Evolutionary conservation across 2,888 invertebrate species (phyloP).

Genomic region (Mythimna impura): DNA sequence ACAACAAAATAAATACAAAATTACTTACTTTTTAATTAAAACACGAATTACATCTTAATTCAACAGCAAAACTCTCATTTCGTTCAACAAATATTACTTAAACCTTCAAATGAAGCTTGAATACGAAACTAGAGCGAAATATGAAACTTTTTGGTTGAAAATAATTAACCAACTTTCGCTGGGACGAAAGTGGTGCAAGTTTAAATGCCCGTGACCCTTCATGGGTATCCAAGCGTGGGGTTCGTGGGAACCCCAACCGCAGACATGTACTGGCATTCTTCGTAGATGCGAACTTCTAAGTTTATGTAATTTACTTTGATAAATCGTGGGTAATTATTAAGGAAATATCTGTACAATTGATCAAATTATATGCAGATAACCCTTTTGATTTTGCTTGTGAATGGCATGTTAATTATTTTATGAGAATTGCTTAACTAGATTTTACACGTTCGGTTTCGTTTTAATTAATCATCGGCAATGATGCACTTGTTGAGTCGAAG

Average conservation of each 20-base stretch:
- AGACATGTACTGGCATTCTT: slow-evolving; percentile 32
- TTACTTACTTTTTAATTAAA: slow-evolving; percentile 35
- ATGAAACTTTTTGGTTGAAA: slow-evolving; percentile 62
- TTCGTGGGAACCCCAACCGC: slow-evolving; percentile 57
- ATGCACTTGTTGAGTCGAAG: too few relatives aligned
- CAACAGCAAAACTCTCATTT: slow-evolving; percentile 32
- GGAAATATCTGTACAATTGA: slow-evolving; percentile 30
- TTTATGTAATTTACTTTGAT: slow-evolving; percentile 37
- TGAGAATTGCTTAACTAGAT: slow-evolving; percentile 1
- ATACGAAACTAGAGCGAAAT: slow-evolving; percentile 56
- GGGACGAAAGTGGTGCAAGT: slow-evolving; percentile 56
- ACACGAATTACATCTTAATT: slow-evolving; percentile 33
- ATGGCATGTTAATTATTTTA: slow-evolving; percentile 22
- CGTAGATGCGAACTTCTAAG: slow-evolving; percentile 28
- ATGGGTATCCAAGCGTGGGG: slow-evolving; percentile 51
- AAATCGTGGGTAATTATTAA: slow-evolving; percentile 50
- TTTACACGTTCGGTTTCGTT: not conserved
- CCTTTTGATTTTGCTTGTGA: slow-evolving; percentile 11
- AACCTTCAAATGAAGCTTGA: slow-evolving; percentile 62
- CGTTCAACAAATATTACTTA: slow-evolving; percentile 47
- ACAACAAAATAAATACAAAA: not conserved
- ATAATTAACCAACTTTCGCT: slow-evolving; percentile 64
- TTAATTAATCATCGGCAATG: too few relatives aligned
- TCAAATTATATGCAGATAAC: slow-evolving; percentile 33
- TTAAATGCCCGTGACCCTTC: slow-evolving; percentile 62